These are phyloP conservation scores for Catonia carolina DNA, from an alignment of 2,888 invertebrate genomes.

Conservation along the genomic window DNA sequence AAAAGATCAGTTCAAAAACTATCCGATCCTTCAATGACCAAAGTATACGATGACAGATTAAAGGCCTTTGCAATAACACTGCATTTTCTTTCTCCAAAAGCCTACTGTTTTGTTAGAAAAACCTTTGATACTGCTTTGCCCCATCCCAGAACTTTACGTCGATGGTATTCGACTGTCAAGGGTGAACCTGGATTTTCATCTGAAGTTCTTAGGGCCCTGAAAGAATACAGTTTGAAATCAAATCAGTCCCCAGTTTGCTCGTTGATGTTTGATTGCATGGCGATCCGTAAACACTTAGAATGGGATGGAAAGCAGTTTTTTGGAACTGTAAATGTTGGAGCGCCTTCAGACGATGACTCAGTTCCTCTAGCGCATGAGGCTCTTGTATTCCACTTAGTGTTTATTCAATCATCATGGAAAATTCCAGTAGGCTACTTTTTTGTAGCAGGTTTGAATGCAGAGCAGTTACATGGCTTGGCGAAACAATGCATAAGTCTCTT, in stretches of 20 bases:
- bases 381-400: constrained; percentile 19
- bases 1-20: constrained; percentile 7
- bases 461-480: constrained; percentile 7
- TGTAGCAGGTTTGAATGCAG: constrained; percentile 6
- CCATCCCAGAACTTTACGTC: constrained; percentile 14
- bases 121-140: constrained; percentile 18
- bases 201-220: constrained; percentile 19
- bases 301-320: not conserved
- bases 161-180: constrained; percentile 28
- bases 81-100: constrained; percentile 12
- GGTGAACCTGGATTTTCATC: constrained; percentile 37
- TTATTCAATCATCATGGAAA: no score
- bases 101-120: constrained; percentile 13
- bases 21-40: constrained; percentile 3
- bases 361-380: constrained; percentile 17
- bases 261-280: constrained; percentile 22
- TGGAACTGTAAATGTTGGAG: no score
- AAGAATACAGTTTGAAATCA: constrained; percentile 2
- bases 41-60: constrained; percentile 11
- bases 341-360: no score
- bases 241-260: constrained; percentile 10
- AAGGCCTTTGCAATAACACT: constrained; percentile 17
- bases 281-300: constrained; percentile 13
- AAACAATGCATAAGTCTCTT: constrained; percentile 10
- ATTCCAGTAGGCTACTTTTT: constrained; percentile 18